Base-by-base conservation (phyloP, 2,888 invertebrate genomes). In the Drosophila quinaria region DNA sequence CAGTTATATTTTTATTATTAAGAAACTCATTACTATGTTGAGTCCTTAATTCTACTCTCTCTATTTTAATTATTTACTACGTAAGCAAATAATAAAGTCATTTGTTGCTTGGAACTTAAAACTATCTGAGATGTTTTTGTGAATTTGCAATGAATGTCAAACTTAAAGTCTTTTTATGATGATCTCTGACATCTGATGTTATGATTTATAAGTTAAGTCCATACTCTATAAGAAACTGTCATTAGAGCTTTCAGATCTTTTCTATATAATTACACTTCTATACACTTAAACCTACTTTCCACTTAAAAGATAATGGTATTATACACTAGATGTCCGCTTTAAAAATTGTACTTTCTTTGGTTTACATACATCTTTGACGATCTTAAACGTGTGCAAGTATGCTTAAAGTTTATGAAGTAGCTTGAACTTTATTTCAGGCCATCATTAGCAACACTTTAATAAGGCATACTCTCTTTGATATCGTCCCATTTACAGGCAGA, bases 401-500 rank as follows among this genome's bases (percentile, higher is more conserved):
- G 51, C 25, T 52, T 42, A 19, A 54, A 55, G 54, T 42, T 55
- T 41, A 42, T 52, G 19, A 29, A 42, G 31, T 54, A 29, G 31
- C 35, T 17, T 67, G 42, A 66, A 66, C 31, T 50, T 19, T 19
- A 29, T 41, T 41, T 31, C 17, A 33, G 42, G 41, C 31, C 9
- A 55, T 44, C 31, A 55, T 44, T 33, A 33, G 33, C 55, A 55
- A 44, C 44, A 44, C 42, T 42, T 42, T 33, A 6, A 55, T 55
- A 19, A 19, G 42, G 5, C 15, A 51, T 22, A 19, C 19, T 19
- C 2, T 4, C 33, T 13, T n/a, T 35, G 13, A 51, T 55, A 55
- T 22, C 11, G 10, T 15, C 15, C 39, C 58, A 65, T 56, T 70
- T 69, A 31, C 10, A 60, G 58, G 31, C 59, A 35, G 47, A 54